phyloP scores from a whole-genome alignment of 2,888 invertebrate species.

The Polylopha cassiicola region DNA sequence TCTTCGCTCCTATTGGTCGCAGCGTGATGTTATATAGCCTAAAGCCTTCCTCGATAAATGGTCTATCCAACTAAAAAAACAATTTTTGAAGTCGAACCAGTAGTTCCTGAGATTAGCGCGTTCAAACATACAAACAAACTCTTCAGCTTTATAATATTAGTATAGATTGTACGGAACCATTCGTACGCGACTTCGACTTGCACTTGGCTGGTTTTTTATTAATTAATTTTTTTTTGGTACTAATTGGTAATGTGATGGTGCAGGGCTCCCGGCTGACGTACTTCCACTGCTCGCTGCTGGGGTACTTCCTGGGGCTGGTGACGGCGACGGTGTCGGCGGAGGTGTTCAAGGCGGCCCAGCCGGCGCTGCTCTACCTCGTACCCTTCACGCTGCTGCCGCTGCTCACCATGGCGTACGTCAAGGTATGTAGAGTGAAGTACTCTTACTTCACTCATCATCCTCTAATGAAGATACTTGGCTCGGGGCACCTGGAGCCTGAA shows the following conservation, averaged over 20 bases:
- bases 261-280: constrained; percentile 87
- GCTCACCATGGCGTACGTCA: constrained; percentile 98
- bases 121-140: too few species aligned
- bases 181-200: not conserved
- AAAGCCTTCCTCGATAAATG: too few species aligned
- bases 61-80: too few species aligned
- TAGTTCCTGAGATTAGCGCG: too few species aligned
- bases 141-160: too few species aligned
- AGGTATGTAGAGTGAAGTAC: constrained; percentile 82
- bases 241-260: not conserved
- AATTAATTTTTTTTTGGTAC: not conserved
- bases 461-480: too few species aligned
- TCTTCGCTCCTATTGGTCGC: too few species aligned
- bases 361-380: constrained; percentile 96
- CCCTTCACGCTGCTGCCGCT: constrained; percentile 98
- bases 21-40: too few species aligned
- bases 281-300: constrained; percentile 98
- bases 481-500: too few species aligned
- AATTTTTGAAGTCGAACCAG: too few species aligned
- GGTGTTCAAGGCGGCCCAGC: constrained; percentile 98
- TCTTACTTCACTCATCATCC: too few species aligned
- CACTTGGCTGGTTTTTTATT: not conserved
- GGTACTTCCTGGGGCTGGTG: constrained; percentile 96
- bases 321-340: constrained; percentile 98
- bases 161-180: too few species aligned